Base-by-base conservation (phyloP, 2,888 invertebrate genomes). In the Caenorhabditis sp. region DNA sequence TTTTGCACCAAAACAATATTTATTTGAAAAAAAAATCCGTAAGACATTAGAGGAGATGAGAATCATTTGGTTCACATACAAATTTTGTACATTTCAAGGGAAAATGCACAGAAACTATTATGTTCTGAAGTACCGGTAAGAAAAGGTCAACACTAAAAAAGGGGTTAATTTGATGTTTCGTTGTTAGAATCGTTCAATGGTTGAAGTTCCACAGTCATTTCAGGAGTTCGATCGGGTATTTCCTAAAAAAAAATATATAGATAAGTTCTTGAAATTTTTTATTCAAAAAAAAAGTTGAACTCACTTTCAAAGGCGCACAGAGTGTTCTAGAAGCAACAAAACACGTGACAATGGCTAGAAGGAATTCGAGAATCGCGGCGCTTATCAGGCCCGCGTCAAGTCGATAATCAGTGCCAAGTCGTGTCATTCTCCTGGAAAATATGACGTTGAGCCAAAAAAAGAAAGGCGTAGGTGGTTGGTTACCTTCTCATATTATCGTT, bases 401-500 rank as follows among this genome's bases (percentile, higher is more conserved):
- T 31, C 83, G 80, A 54, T 83, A 83, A 60, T 85, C 84, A 14
- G 85, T 85, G n/a, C 85, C 85, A n/a, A 85, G 70, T 17, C 85
- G 77, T 10, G 80, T 85, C 85, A 85, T 85, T 54, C 77, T 60
- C 57, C n/a, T n/a, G n/a, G n/a, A n/a, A n/a, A n/a, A n/a, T n/a
- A n/a, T n/a, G n/a, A n/a, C n/a, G n/a, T n/a, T n/a, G n/a, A n/a
- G n/a, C n/a, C n/a, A n/a, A n/a, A n/a, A n/a, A n/a, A n/a, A n/a
- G n/a, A n/a, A n/a, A n/a, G n/a, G n/a, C n/a, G n/a, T n/a, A n/a
- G n/a, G n/a, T n/a, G n/a, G n/a, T n/a, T n/a, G n/a, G n/a, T n/a
- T n/a, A n/a, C n/a, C 82, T 77, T 59, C 81, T 72, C 73, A 76
- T 78, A 23, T 81, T 78, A 58, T 79, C 81, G 64, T 81, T 81